Evolutionary conservation across 2,113 vertebrate species (phyloP).

Genomic region (Malurus elegans): DNA sequence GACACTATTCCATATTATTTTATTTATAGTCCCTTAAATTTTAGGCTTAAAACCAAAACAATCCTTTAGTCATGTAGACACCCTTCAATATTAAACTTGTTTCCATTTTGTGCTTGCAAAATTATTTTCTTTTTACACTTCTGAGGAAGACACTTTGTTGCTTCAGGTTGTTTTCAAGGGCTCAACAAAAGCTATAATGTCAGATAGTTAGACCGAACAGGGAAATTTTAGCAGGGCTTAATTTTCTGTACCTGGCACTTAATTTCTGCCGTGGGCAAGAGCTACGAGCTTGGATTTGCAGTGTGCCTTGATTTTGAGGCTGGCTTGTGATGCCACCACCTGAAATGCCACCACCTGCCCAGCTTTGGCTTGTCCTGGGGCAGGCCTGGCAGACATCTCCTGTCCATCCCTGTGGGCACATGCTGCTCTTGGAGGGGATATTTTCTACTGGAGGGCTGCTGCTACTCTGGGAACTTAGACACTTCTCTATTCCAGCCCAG

Average conservation of each 20-base stretch:
- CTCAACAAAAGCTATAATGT: not conserved
- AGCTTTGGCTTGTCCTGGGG: not conserved
- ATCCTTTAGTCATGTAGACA: not conserved
- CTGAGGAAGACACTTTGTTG: not conserved
- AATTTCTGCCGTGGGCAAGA: not conserved
- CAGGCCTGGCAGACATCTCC: not conserved
- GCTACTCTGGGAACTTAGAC: not conserved
- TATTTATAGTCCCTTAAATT: not conserved
- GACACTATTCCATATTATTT: not conserved
- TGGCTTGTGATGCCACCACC: not conserved
- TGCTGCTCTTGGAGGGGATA: not conserved
- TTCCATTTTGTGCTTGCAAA: not conserved
- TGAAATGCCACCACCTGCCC: not conserved
- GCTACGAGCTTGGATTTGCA: not conserved
- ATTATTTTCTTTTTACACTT: not conserved
- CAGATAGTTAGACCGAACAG: not conserved
- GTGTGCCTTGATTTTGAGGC: not conserved
- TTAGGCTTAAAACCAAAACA: not conserved
- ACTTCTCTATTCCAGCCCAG: not conserved
- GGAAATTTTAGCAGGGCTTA: not conserved
- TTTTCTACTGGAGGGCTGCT: not conserved
- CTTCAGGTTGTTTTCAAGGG: not conserved
- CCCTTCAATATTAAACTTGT: not conserved
- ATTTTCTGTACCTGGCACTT: not conserved
- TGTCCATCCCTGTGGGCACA: fast-evolving